phyloP scores from a whole-genome alignment of 2,797 vertebrate species.

The Phalloptychus januarius region DNA sequence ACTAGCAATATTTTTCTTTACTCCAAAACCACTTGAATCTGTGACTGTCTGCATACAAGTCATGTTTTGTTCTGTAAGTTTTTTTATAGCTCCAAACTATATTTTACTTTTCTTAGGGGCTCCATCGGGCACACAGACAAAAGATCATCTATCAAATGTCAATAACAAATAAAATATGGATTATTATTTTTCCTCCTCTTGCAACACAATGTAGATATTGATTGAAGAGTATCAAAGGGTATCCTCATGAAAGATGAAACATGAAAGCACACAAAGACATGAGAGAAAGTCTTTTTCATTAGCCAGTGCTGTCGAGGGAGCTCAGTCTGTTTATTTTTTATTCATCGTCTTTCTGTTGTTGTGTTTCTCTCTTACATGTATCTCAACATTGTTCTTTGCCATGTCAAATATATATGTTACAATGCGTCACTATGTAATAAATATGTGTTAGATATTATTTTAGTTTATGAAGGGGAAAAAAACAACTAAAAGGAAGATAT shows the following conservation, averaged over 20 bases:
- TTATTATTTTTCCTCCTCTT: conserved; percentile 6
- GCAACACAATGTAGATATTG: conserved; percentile 14
- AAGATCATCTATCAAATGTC: not conserved
- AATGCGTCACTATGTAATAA: not conserved
- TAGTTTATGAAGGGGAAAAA: no score
- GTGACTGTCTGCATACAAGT: conserved; percentile 11
- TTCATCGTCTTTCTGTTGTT: conserved; percentile 8
- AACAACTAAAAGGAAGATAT: no score
- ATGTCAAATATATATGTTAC: not conserved
- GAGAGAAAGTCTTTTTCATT: conserved; percentile 10
- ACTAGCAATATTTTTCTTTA: not conserved
- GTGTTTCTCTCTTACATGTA: not conserved
- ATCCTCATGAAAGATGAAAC: conserved; percentile 15
- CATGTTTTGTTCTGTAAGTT: conserved; percentile 4
- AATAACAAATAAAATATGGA: conserved; percentile 29
- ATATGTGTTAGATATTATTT: not conserved
- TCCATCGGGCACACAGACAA: not conserved
- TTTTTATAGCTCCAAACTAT: not conserved
- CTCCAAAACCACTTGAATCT: not conserved
- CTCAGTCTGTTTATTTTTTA: conserved; percentile 3
- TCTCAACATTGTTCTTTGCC: conserved; percentile 3
- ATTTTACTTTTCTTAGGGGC: not conserved
- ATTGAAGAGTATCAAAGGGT: conserved; percentile 23
- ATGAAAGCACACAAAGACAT: conserved; percentile 1
- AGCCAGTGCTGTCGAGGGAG: not conserved